phyloP scores from a whole-genome alignment of 2,113 vertebrate species.

The Thunnus maccoyii region DNA sequence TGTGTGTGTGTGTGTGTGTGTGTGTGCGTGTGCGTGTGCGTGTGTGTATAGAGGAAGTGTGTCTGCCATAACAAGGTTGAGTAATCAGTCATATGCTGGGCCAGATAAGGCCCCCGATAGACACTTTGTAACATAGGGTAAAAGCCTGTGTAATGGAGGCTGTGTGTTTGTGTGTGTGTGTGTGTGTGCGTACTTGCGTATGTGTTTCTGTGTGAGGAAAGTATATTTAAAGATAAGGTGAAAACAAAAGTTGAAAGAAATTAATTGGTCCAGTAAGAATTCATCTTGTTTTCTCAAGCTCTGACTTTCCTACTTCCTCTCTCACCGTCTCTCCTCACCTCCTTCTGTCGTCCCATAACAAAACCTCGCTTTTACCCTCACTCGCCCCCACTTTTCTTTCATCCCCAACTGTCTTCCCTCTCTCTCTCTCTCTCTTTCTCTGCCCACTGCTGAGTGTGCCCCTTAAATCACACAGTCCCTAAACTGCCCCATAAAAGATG shows the following conservation, averaged over 20 bases:
- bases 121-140: conserved; percentile 31
- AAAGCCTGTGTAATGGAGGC: conserved; percentile 11
- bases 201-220: background rate
- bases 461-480: conserved; percentile 84
- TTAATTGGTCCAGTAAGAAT: background rate
- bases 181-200: too few species aligned
- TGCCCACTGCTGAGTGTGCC: conserved; percentile 65
- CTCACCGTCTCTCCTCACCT: conserved; percentile 17
- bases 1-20: background rate
- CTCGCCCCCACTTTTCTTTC: conserved; percentile 45
- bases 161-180: background rate
- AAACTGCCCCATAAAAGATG: conserved; percentile 84
- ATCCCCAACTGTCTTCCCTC: conserved; percentile 37
- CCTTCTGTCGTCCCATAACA: conserved; percentile 47
- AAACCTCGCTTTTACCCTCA: conserved; percentile 41
- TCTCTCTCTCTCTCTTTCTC: conserved; percentile 4
- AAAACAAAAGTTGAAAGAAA: conserved; percentile 2
- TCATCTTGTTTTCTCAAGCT: background rate
- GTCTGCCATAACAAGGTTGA: conserved; percentile 42
- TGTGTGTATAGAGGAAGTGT: conserved; percentile 36
- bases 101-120: conserved; percentile 39
- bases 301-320: background rate
- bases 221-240: conserved; percentile 5
- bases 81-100: conserved; percentile 38
- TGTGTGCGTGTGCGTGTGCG: conserved; percentile 8